Evolutionary conservation across 2,888 invertebrate species (phyloP).

Genomic region (Matsumyia berberina): DNA sequence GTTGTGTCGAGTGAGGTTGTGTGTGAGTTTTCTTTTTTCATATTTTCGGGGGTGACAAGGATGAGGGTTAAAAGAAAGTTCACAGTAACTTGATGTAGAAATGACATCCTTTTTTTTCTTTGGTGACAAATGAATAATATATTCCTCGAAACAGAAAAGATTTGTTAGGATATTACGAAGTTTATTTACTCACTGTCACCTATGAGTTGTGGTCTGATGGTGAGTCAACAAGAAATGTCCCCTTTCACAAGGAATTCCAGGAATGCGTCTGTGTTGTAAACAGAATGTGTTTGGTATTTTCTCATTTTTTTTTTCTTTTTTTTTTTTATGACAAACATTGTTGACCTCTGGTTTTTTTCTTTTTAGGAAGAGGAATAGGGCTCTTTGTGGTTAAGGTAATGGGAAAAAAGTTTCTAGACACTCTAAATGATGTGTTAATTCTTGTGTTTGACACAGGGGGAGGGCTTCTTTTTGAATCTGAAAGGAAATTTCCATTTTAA

Average conservation of each 20-base stretch:
- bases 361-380: neutral
- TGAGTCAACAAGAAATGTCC: neutral
- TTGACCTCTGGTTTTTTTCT: conserved; percentile 1
- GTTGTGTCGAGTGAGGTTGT: neutral
- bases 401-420: neutral
- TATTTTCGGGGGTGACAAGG: neutral
- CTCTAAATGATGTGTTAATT: neutral
- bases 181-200: conserved; percentile 14
- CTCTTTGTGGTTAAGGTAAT: neutral
- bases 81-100: neutral
- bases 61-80: conserved; percentile 9
- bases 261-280: neutral
- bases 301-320: too few relatives aligned
- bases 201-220: conserved; percentile 1
- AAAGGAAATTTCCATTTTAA: conserved; percentile 4
- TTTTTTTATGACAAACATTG: neutral
- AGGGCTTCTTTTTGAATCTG: neutral
- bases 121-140: conserved; percentile 8
- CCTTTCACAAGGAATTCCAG: neutral
- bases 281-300: neutral
- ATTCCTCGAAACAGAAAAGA: neutral
- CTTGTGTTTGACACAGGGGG: neutral
- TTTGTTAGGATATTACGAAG: neutral
- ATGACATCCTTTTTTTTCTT: neutral
- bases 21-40: too few relatives aligned